Evolutionary conservation across 2,113 vertebrate species (phyloP).

Genomic region (Cebus imitator): DNA sequence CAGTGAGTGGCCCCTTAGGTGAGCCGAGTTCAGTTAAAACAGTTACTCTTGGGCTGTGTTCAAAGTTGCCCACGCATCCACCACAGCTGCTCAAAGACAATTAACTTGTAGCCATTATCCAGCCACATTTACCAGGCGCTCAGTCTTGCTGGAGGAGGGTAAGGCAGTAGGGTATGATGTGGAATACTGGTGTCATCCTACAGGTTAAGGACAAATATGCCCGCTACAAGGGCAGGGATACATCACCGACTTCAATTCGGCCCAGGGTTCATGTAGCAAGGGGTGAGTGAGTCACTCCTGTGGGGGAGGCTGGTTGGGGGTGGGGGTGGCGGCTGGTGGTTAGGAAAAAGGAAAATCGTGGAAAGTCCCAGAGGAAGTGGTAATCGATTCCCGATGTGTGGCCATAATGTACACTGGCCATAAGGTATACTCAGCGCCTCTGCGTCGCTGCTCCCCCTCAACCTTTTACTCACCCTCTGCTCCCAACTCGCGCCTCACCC

Average conservation of each 20-base stretch:
- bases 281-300: neutral
- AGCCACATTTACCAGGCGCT: neutral
- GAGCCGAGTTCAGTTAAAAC: neutral
- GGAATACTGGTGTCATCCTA: neutral
- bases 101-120: neutral
- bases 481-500: neutral
- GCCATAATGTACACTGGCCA: neutral
- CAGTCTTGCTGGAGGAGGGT: neutral
- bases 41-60: neutral
- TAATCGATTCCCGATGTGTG: neutral
- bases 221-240: neutral
- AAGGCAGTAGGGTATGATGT: neutral
- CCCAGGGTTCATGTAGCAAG: neutral
- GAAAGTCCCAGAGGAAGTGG: slow-evolving; percentile 11
- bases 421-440: neutral
- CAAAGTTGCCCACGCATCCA: neutral
- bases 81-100: neutral
- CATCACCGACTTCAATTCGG: neutral
- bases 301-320: accelerated
- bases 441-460: neutral
- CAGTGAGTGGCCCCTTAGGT: neutral
- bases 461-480: neutral
- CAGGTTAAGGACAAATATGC: neutral
- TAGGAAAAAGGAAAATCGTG: neutral
- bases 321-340: too few species aligned